Conservation (phyloP, 2,113 vertebrate species). For the Rhinoderma darwinii region DNA sequence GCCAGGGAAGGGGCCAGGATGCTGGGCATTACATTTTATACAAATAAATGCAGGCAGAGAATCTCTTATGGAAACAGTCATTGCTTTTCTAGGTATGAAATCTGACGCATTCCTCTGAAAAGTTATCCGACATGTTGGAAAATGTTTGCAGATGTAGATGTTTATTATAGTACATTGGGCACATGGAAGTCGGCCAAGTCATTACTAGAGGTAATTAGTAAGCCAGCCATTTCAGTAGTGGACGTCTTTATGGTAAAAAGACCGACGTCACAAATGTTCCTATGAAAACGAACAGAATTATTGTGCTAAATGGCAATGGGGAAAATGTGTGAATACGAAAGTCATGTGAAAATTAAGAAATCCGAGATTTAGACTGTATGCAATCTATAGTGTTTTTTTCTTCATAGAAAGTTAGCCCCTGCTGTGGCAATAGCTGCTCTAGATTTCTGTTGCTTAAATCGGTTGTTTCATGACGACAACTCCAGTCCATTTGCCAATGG, state of each 20-base stretch:
- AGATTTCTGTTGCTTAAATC: not conserved
- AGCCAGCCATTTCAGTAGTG: not conserved
- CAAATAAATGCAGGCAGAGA: not conserved
- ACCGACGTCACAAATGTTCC: not conserved
- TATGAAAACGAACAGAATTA: not conserved
- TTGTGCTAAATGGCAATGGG: not conserved
- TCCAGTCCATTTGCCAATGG: no score
- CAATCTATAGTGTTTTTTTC: not conserved
- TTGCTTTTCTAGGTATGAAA: not conserved
- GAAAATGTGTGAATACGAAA: not conserved
- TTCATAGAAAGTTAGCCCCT: not conserved
- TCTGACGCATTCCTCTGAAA: not conserved
- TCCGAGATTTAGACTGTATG: not conserved
- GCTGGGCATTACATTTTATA: not conserved
- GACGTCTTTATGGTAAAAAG: not conserved
- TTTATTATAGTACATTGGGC: not conserved
- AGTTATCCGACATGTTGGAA: not conserved
- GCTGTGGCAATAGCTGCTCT: not conserved
- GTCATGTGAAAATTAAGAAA: not conserved
- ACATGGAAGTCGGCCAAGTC: slow-evolving; percentile 12
- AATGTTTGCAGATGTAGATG: not conserved
- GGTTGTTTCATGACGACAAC: no score
- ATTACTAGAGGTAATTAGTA: not conserved
- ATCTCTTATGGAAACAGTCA: not conserved
- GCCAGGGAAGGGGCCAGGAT: no score